Evolutionary conservation across 2,888 invertebrate genomes (phyloP).

Genomic region (Polietes domitor): DNA sequence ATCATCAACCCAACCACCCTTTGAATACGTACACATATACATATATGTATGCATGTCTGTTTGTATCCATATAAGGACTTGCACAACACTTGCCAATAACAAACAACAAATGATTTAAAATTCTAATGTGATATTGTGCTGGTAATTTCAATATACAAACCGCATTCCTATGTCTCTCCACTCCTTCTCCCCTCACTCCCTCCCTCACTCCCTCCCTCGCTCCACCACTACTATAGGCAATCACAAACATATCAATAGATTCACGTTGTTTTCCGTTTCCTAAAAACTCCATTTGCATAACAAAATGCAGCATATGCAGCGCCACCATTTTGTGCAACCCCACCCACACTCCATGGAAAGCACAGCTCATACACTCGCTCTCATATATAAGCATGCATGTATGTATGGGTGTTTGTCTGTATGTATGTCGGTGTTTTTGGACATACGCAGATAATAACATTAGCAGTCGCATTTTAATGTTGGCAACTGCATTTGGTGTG

Average conservation of each 20-base stretch:
- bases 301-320: background rate
- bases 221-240: too few relatives aligned
- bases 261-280: background rate
- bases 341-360: background rate
- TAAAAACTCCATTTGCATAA: slow-evolving; percentile 13
- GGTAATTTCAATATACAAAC: slow-evolving; percentile 52
- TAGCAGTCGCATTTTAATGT: slow-evolving; percentile 46
- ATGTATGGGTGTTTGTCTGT: background rate
- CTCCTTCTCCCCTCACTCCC: background rate
- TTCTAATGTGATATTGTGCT: slow-evolving; percentile 71
- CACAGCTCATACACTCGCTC: slow-evolving; percentile 48
- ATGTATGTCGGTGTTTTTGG: too few relatives aligned
- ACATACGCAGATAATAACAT: slow-evolving; percentile 41
- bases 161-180: too few relatives aligned
- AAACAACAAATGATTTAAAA: slow-evolving; percentile 73
- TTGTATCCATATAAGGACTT: too few relatives aligned
- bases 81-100: slow-evolving; percentile 35
- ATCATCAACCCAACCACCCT: background rate
- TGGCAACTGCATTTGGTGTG: slow-evolving; percentile 50
- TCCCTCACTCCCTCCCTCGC: background rate
- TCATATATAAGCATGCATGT: background rate
- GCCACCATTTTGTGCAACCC: background rate
- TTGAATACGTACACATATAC: slow-evolving; percentile 4
- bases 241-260: background rate
- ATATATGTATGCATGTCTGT: background rate